These are phyloP conservation scores for Troides oblongomaculatus DNA, from an alignment of 2,888 invertebrate species.

Conservation along the genomic window DNA sequence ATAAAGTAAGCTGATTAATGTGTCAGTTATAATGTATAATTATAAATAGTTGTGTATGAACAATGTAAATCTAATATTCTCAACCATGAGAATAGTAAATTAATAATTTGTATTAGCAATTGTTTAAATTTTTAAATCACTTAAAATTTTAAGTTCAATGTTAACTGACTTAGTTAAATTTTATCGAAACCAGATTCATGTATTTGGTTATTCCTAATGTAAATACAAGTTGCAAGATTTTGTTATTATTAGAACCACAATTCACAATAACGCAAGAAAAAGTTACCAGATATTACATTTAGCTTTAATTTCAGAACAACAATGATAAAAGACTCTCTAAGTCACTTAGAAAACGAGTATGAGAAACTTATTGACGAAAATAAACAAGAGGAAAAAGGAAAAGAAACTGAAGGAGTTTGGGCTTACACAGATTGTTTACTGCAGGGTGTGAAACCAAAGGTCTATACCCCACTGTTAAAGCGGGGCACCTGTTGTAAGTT, in stretches of 20 bases:
- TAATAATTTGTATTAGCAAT: no score
- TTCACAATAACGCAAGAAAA: neutral
- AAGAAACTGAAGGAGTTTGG: conserved; percentile 43
- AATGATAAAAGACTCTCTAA: conserved; percentile 80
- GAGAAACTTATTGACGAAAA: conserved; percentile 34
- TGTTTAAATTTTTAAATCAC: no score
- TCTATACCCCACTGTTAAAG: conserved; percentile 86
- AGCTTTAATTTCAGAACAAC: conserved; percentile 64
- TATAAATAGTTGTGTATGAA: no score
- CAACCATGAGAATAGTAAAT: no score
- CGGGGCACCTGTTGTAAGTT: conserved; percentile 89
- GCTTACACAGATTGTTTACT: conserved; percentile 81
- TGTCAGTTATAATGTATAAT: neutral
- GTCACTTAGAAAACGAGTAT: conserved; percentile 64
- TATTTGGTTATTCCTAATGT: neutral
- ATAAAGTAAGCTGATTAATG: conserved; percentile 81
- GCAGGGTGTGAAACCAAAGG: conserved; percentile 83
- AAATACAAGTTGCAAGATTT: neutral
- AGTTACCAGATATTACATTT: neutral
- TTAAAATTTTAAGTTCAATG: no score
- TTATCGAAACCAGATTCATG: neutral
- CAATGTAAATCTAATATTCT: no score
- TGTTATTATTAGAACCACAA: neutral
- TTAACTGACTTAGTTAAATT: no score
- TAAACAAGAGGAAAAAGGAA: conserved; percentile 19